Conservation (phyloP, 2,888 invertebrate genomes). For the Hypsopygia costalis region DNA sequence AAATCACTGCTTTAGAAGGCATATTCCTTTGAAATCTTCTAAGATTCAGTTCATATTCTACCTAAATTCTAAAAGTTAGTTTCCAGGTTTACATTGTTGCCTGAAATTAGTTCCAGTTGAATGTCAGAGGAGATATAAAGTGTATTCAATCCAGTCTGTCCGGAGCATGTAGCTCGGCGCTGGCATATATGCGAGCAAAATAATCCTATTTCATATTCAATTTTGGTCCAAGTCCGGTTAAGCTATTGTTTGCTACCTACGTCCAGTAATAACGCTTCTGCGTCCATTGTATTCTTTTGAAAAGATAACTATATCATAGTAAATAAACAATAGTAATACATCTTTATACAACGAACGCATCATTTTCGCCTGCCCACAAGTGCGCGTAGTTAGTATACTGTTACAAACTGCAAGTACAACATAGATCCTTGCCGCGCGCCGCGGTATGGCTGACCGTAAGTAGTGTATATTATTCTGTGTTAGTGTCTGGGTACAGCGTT, state of each 20-base stretch:
- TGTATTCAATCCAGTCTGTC: constrained; percentile 33
- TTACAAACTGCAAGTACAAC: too few relatives aligned
- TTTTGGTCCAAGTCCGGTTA: constrained; percentile 1
- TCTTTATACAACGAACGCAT: too few relatives aligned
- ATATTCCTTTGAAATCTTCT: constrained; percentile 17
- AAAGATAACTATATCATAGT: too few relatives aligned
- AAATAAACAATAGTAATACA: too few relatives aligned
- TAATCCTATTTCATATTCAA: constrained; percentile 11
- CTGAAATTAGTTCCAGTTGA: constrained; percentile 60
- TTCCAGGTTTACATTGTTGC: constrained; percentile 54
- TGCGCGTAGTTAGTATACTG: too few relatives aligned
- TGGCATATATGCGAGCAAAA: constrained; percentile 2
- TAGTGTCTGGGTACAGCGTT: too few relatives aligned
- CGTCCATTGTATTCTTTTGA: background rate
- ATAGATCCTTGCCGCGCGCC: too few relatives aligned
- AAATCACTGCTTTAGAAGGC: constrained; percentile 20
- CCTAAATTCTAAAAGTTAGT: constrained; percentile 30
- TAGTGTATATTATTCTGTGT: too few relatives aligned
- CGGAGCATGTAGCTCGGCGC: constrained; percentile 18
- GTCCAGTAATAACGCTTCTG: background rate
- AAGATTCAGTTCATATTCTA: constrained; percentile 20
- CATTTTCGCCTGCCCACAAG: too few relatives aligned
- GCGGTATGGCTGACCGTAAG: too few relatives aligned
- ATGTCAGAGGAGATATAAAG: constrained; percentile 50
- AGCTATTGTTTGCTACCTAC: background rate